phyloP scores from a whole-genome alignment of 2,888 invertebrate genomes.

The Drosophila mulleri region DNA sequence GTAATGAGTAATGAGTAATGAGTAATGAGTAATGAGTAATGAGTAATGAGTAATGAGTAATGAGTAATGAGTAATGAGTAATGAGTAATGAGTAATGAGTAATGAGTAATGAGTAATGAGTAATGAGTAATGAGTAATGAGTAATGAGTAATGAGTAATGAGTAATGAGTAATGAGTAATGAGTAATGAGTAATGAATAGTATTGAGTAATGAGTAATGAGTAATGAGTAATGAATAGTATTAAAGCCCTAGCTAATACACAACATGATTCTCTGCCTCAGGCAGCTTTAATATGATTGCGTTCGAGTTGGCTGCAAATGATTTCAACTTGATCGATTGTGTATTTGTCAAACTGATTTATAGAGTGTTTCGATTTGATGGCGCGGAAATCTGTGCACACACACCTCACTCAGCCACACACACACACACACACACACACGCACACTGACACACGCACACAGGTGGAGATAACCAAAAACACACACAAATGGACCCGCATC shows the following conservation, averaged over 20 bases:
- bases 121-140: no score
- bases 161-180: background rate
- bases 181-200: background rate
- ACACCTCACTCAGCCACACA: slow-evolving; percentile 15
- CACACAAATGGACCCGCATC: slow-evolving; percentile 47
- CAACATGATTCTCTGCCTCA: background rate
- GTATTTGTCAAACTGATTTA: slow-evolving; percentile 73
- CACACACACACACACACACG: slow-evolving; percentile 8
- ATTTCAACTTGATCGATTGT: slow-evolving; percentile 66
- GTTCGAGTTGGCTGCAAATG: slow-evolving; percentile 45
- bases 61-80: background rate
- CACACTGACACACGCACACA: background rate
- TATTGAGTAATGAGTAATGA: background rate
- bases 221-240: background rate
- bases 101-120: background rate
- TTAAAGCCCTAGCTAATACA: background rate
- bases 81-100: background rate
- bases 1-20: background rate
- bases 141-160: background rate
- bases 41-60: background rate
- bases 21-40: background rate
- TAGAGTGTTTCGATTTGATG: slow-evolving; percentile 70
- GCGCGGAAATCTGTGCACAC: slow-evolving; percentile 61
- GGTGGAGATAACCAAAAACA: slow-evolving; percentile 26
- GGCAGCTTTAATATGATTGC: background rate